These are phyloP conservation scores for Autographa gamma DNA, from an alignment of 2,888 invertebrate genomes.

Conservation along the genomic window DNA sequence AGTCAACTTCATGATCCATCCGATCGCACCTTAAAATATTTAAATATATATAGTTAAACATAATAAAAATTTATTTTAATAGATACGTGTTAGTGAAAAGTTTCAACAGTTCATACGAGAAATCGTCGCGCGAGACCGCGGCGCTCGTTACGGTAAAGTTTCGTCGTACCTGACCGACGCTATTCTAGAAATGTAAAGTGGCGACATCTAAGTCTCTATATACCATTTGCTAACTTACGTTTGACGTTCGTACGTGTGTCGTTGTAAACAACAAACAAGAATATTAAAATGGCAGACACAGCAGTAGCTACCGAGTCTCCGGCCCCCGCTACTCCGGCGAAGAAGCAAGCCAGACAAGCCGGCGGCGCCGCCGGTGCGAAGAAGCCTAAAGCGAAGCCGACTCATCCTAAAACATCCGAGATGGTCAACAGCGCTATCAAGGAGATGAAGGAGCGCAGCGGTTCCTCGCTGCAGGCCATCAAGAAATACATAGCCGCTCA, in stretches of 20 bases:
- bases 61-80: slow-evolving; percentile 25
- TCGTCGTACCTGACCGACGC: slow-evolving; percentile 12
- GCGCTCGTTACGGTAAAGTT: slow-evolving; percentile 21
- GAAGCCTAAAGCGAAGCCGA: slow-evolving; percentile 68
- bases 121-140: slow-evolving; percentile 22
- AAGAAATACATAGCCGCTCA: slow-evolving; percentile 90
- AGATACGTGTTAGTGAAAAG: slow-evolving; percentile 48
- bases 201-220: slow-evolving; percentile 11
- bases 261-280: too few relatives aligned
- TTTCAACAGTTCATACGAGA: slow-evolving; percentile 40
- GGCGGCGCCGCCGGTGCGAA: slow-evolving; percentile 46
- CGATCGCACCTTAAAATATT: slow-evolving; percentile 23
- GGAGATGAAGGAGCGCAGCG: slow-evolving; percentile 87
- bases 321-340: slow-evolving; percentile 67
- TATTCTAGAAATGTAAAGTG: slow-evolving; percentile 7
- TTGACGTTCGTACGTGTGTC: too few relatives aligned
- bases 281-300: slow-evolving; percentile 63
- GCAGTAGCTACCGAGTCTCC: slow-evolving; percentile 67
- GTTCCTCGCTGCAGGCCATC: slow-evolving; percentile 89
- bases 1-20: too few relatives aligned
- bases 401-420: slow-evolving; percentile 67
- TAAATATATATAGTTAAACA: slow-evolving; percentile 36
- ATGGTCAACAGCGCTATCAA: slow-evolving; percentile 90
- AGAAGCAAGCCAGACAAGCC: slow-evolving; percentile 64
- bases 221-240: neutral